Conservation (phyloP, 2,113 vertebrate species). For the Menura novaehollandiae region DNA sequence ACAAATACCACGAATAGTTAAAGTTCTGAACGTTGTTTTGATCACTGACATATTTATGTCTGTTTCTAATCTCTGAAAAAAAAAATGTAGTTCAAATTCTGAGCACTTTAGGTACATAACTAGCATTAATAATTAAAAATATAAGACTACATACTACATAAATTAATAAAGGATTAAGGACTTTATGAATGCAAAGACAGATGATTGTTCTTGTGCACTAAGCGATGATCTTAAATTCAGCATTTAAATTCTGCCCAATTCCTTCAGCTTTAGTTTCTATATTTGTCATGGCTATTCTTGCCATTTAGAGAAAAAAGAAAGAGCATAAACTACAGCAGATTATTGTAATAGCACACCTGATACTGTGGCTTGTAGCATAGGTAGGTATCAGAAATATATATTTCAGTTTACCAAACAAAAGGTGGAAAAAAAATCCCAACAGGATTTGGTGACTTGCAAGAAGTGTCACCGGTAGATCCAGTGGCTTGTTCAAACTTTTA, state of each 20-base stretch:
- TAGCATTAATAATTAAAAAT: neutral
- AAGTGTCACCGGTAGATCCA: neutral
- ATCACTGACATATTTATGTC: neutral
- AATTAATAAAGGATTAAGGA: neutral
- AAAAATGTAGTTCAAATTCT: neutral
- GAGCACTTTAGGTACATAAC: neutral
- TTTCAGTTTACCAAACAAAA: neutral
- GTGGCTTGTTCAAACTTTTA: neutral
- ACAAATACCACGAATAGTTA: neutral
- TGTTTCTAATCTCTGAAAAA: neutral
- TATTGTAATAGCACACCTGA: neutral
- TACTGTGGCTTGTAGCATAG: neutral
- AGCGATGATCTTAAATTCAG: neutral
- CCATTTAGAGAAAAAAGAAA: neutral
- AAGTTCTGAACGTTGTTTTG: neutral
- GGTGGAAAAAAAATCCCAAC: accelerated
- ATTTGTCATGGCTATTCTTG: neutral
- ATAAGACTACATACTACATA: neutral
- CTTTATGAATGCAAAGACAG: neutral
- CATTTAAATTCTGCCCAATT: neutral
- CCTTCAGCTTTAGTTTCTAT: neutral
- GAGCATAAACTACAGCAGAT: neutral
- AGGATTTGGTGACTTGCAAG: neutral
- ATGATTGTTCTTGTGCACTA: neutral
- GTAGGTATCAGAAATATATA: neutral